These are phyloP conservation scores for Chelon auratus DNA, from an alignment of 2,797 vertebrate genomes.

Conservation along the genomic window DNA sequence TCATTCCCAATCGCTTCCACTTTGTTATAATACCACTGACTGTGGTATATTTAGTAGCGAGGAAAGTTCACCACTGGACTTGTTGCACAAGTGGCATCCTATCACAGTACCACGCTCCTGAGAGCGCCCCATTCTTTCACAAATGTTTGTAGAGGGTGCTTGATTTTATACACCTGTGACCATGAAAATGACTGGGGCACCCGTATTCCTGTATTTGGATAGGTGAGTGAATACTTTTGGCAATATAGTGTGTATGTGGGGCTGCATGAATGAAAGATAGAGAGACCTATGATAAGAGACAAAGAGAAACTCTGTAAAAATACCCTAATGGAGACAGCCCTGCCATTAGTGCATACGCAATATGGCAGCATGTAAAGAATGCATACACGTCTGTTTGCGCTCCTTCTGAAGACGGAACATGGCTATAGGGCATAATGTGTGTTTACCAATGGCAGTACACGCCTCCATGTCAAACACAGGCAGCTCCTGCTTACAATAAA, in stretches of 20 bases:
- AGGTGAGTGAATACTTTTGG: too few relatives aligned
- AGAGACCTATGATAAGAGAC: not conserved
- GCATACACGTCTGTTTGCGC: conserved; percentile 13
- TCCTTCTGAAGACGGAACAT: conserved; percentile 25
- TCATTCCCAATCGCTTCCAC: too few relatives aligned
- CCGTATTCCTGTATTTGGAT: too few relatives aligned
- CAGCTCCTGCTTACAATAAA: conserved; percentile 39
- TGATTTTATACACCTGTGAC: too few relatives aligned
- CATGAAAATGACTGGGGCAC: too few relatives aligned
- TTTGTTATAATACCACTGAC: too few relatives aligned
- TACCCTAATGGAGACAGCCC: conserved; percentile 1
- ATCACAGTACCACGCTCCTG: too few relatives aligned
- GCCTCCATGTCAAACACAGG: conserved; percentile 78
- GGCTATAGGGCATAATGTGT: conserved; percentile 49
- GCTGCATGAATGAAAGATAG: not conserved
- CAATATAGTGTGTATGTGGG: not conserved
- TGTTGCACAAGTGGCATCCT: too few relatives aligned
- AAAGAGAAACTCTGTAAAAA: conserved; percentile 5
- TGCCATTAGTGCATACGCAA: conserved; percentile 40
- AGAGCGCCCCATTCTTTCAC: too few relatives aligned
- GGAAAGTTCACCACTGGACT: too few relatives aligned
- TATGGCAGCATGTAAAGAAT: not conserved
- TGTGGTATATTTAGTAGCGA: too few relatives aligned
- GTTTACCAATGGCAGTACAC: conserved; percentile 77
- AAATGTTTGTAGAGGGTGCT: too few relatives aligned